Evolutionary conservation across 2,113 vertebrate genomes (phyloP).

Genomic region (Salvelinus alpinus): DNA sequence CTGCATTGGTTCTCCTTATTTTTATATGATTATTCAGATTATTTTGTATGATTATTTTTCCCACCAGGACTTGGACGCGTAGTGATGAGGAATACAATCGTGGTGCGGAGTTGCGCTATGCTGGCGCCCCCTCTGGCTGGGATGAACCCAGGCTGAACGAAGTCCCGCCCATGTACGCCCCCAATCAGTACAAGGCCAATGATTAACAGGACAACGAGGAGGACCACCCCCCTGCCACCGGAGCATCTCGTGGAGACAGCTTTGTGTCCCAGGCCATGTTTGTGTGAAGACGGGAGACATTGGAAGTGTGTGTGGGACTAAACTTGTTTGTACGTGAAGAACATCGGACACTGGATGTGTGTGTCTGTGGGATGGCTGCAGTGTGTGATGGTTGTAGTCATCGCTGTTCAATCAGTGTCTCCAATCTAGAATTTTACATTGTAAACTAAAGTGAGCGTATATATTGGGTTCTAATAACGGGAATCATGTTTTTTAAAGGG

Average conservation of each 20-base stretch:
- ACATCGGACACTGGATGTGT: neutral
- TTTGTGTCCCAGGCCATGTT: constrained; percentile 72
- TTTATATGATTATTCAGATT: no score
- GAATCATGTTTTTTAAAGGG: neutral
- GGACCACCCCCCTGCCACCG: constrained; percentile 6
- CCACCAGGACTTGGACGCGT: constrained; percentile 64
- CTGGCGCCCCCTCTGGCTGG: constrained; percentile 53
- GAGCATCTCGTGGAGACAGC: constrained; percentile 64
- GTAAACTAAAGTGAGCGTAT: neutral
- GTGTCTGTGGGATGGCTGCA: neutral
- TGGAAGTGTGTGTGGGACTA: neutral
- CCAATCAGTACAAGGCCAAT: constrained; percentile 7
- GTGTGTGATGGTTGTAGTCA: neutral
- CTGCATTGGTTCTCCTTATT: neutral
- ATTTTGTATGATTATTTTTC: neutral
- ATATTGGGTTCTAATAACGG: neutral
- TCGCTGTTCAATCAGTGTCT: neutral
- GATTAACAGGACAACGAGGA: constrained; percentile 12
- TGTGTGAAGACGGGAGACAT: constrained; percentile 51
- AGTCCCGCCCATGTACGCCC: constrained; percentile 55
- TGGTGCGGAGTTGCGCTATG: constrained; percentile 31
- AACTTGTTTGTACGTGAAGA: neutral
- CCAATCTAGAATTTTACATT: neutral
- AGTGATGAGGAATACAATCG: constrained; percentile 25
- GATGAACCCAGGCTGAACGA: constrained; percentile 57